A percentile compares a stretch with the other conserved stretches of the same genome.
Conservation (phyloP, 2,113 vertebrate genomes). For the Penelope pileata region DNA sequence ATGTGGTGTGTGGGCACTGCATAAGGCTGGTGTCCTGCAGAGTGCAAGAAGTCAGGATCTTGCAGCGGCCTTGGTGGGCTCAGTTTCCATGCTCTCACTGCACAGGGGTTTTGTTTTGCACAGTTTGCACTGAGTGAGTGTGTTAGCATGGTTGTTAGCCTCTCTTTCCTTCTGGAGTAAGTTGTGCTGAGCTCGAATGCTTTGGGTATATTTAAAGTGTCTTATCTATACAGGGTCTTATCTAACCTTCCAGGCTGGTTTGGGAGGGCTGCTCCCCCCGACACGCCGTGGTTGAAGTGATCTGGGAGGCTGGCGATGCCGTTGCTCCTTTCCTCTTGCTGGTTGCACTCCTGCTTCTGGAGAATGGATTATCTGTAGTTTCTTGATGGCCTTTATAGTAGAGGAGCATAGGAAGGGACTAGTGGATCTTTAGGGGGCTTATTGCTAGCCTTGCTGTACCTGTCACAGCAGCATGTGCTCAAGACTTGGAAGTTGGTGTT, state of each 20-base stretch:
- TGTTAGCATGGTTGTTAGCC: neutral
- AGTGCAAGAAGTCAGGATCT: neutral
- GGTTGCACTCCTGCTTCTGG: neutral
- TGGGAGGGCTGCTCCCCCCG: neutral
- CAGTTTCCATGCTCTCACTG: neutral
- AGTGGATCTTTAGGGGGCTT: neutral
- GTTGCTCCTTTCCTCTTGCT: neutral
- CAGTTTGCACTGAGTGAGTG: neutral
- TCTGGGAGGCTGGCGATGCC: neutral
- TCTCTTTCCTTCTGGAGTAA: neutral
- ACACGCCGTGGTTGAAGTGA: neutral
- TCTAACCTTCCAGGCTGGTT: neutral
- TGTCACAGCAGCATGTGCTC: neutral
- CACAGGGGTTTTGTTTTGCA: neutral
- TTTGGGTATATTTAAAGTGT: neutral
- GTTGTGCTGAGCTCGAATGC: neutral
- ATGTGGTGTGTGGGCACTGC: neutral
- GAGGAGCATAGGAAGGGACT: neutral
- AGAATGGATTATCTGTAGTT: neutral
- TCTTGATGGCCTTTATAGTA: neutral
- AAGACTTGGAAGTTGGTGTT: neutral
- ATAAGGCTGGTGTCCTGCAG: neutral
- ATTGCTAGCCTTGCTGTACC: neutral
- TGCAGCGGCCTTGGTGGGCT: neutral
- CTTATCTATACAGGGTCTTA: neutral